Evolutionary conservation across 2,113 vertebrate genomes (phyloP).

Genomic region (Podarcis raffonei): DNA sequence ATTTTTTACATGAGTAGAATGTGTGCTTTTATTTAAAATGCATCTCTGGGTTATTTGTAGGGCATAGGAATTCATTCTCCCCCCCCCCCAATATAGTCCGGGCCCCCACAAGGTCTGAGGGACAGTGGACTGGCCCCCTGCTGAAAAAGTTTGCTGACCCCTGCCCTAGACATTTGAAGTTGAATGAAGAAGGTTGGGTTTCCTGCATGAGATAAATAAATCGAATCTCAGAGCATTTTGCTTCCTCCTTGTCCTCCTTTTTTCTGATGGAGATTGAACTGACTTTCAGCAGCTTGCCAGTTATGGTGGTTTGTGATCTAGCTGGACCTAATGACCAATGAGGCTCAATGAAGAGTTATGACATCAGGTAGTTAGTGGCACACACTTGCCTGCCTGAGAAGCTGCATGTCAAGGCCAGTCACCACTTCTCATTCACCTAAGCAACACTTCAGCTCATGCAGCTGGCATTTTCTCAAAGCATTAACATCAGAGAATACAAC

Average conservation of each 20-base stretch:
- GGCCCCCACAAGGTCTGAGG: too few relatives aligned
- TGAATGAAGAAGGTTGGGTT: background rate
- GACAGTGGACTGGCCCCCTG: too few relatives aligned
- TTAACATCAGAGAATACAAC: constrained; percentile 13
- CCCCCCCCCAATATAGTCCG: too few relatives aligned
- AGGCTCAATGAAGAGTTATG: constrained; percentile 29
- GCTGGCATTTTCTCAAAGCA: background rate
- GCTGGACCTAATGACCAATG: background rate
- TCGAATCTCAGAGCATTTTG: background rate
- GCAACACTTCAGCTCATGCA: background rate
- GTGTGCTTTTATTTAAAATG: too few relatives aligned
- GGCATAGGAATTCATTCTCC: too few relatives aligned
- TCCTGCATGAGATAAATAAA: background rate
- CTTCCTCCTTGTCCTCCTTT: background rate
- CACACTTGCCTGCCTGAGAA: background rate
- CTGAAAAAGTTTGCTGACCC: too few relatives aligned
- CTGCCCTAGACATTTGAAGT: background rate
- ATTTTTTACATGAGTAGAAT: too few relatives aligned
- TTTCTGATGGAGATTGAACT: background rate
- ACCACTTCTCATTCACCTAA: constrained; percentile 12
- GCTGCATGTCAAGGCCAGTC: background rate
- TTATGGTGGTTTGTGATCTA: background rate
- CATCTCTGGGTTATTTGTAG: too few relatives aligned
- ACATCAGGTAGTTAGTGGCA: constrained; percentile 50
- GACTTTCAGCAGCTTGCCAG: background rate